Evolutionary conservation across 2,888 invertebrate species (phyloP).

Genomic region (Lottia gigantea): DNA sequence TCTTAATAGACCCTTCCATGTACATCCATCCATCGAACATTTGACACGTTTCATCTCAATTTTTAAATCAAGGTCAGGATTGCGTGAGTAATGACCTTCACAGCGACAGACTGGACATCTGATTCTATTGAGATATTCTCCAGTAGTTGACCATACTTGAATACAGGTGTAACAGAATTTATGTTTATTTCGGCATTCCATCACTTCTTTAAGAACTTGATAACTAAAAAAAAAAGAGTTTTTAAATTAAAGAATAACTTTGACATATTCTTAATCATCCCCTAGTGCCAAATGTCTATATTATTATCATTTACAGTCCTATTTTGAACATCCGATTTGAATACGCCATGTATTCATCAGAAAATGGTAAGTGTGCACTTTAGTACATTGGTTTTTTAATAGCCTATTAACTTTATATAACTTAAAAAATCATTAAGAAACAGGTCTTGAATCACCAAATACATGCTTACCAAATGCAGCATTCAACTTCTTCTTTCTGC

Average conservation of each 20-base stretch:
- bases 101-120: conserved; percentile 64
- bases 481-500: conserved; percentile 57
- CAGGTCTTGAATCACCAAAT: no score
- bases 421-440: no score
- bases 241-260: no score
- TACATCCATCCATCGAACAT: conserved; percentile 56
- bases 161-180: conserved; percentile 64
- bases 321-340: no score
- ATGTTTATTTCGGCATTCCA: conserved; percentile 62
- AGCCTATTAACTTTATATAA: no score
- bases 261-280: no score
- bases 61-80: conserved; percentile 45
- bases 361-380: no score
- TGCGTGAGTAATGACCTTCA: conserved; percentile 48
- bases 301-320: no score
- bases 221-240: conserved; percentile 54
- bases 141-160: conserved; percentile 64
- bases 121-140: conserved; percentile 56
- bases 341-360: no score
- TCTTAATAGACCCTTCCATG: conserved; percentile 51
- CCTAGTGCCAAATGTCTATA: no score
- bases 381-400: no score
- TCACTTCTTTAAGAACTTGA: conserved; percentile 59
- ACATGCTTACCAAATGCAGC: conserved; percentile 58
- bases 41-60: conserved; percentile 52